A percentile compares a stretch with the other conserved stretches of the same genome.
Conservation (phyloP, 2,888 invertebrate species). For the Nysson spinosus region DNA sequence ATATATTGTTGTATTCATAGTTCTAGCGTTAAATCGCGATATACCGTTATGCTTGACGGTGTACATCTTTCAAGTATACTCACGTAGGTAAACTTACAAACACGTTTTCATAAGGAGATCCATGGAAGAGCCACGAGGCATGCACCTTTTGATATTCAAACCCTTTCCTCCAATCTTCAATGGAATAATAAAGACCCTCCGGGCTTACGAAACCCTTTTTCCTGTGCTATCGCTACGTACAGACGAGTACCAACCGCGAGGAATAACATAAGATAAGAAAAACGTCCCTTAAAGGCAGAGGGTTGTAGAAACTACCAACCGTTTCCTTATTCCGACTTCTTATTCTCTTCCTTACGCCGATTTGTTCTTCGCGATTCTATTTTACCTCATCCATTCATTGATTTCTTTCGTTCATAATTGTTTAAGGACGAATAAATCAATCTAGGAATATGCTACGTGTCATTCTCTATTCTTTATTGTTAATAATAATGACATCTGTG, state of each 20-base stretch:
- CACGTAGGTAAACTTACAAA: constrained; percentile 58
- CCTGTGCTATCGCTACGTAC: not conserved
- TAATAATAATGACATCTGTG: no score
- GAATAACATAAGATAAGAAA: not conserved
- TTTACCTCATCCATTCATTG: not conserved
- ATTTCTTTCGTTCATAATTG: no score
- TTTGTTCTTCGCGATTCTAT: not conserved
- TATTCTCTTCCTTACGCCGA: not conserved
- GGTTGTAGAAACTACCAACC: not conserved
- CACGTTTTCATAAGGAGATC: constrained; percentile 46
- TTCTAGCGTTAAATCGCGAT: constrained; percentile 20
- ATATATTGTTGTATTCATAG: constrained; percentile 11
- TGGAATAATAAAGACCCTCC: constrained; percentile 55
- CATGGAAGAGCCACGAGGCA: constrained; percentile 26
- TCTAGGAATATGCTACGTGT: no score
- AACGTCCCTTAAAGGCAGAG: not conserved
- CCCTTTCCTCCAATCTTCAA: constrained; percentile 39
- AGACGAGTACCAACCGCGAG: not conserved
- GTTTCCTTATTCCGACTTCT: not conserved
- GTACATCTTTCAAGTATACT: constrained; percentile 51
- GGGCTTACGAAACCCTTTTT: constrained; percentile 23
- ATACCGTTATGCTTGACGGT: constrained; percentile 53
- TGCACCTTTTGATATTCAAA: constrained; percentile 51
- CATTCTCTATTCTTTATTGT: no score
- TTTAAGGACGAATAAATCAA: no score